These are phyloP conservation scores for Lagocephalus sceleratus DNA, from an alignment of 2,797 vertebrate genomes.

Conservation along the genomic window DNA sequence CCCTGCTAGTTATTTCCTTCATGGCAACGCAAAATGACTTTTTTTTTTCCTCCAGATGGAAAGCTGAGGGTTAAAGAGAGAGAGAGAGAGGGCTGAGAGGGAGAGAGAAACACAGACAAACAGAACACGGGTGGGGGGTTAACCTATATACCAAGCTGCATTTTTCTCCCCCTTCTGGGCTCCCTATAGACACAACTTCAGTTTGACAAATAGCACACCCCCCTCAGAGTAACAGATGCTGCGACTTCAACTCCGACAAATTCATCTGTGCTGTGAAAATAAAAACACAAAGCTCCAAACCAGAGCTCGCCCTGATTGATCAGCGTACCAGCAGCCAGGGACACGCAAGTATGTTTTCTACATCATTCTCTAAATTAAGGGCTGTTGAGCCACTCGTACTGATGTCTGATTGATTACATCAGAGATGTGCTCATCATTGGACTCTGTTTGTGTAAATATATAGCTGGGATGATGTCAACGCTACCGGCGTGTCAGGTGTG, in stretches of 20 bases:
- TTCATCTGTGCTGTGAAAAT: slow-evolving; percentile 43
- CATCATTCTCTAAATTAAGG: too few relatives aligned
- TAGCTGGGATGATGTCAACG: too few relatives aligned
- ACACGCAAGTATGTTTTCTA: too few relatives aligned
- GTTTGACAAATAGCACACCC: slow-evolving; percentile 74
- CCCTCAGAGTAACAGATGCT: slow-evolving; percentile 72
- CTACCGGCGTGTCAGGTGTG: slow-evolving; percentile 4
- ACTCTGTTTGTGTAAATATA: too few relatives aligned
- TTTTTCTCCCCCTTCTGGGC: slow-evolving; percentile 48
- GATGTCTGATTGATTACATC: too few relatives aligned
- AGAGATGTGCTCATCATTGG: too few relatives aligned
- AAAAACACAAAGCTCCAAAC: slow-evolving; percentile 19
- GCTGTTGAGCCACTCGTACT: too few relatives aligned
- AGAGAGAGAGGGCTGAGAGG: slow-evolving; percentile 8
- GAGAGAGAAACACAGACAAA: neutral
- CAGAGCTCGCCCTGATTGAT: slow-evolving; percentile 49
- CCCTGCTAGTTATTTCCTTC: slow-evolving; percentile 29
- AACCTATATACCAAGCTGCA: slow-evolving; percentile 65
- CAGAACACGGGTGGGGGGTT: slow-evolving; percentile 28
- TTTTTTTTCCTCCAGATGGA: slow-evolving; percentile 17
- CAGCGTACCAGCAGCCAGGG: slow-evolving; percentile 50
- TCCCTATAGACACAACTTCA: slow-evolving; percentile 62
- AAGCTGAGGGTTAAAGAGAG: slow-evolving; percentile 24
- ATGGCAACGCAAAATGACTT: slow-evolving; percentile 44
- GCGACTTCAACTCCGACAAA: slow-evolving; percentile 60